A percentile compares a stretch with the other conserved stretches of the same genome.
Conservation (phyloP, 2,888 invertebrate genomes). For the Brachynemurus nebulosus region DNA sequence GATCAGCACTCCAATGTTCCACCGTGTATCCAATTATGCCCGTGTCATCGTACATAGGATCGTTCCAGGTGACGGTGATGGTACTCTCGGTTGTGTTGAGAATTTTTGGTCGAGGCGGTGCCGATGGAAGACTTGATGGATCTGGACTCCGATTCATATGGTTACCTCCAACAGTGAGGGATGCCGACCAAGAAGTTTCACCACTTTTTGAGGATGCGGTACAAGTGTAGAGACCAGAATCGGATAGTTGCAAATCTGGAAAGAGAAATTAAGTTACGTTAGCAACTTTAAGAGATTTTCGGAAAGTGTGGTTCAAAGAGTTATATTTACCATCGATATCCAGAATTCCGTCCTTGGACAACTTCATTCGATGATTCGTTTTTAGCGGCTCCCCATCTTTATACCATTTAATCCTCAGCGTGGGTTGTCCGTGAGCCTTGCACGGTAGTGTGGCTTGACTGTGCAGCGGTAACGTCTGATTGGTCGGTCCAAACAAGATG, state of each 20-base stretch:
- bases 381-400: slow-evolving; percentile 42
- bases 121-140: slow-evolving; percentile 52
- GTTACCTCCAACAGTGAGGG: slow-evolving; percentile 42
- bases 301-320: not conserved
- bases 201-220: slow-evolving; percentile 72
- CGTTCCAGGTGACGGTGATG: slow-evolving; percentile 47
- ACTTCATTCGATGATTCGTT: not conserved
- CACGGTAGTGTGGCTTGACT: slow-evolving; percentile 69
- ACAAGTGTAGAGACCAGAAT: slow-evolving; percentile 71
- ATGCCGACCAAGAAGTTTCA: slow-evolving; percentile 71
- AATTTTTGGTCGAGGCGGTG: slow-evolving; percentile 56
- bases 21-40: slow-evolving; percentile 57
- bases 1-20: slow-evolving; percentile 62
- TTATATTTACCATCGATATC: not conserved
- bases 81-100: slow-evolving; percentile 51
- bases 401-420: slow-evolving; percentile 63
- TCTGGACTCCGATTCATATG: slow-evolving; percentile 43
- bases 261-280: too few species aligned
- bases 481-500: slow-evolving; percentile 72
- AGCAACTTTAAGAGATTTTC: too few species aligned
- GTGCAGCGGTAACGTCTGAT: slow-evolving; percentile 70
- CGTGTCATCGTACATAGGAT: slow-evolving; percentile 10
- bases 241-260: slow-evolving; percentile 54
- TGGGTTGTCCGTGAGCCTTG: too few species aligned
- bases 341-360: not conserved